Percentiles rank a stretch among this genome's conserved stretches.
Evolutionary conservation across 1,140 invertebrate genomes (phyloP).

Genomic region (Mamestra configurata): DNA sequence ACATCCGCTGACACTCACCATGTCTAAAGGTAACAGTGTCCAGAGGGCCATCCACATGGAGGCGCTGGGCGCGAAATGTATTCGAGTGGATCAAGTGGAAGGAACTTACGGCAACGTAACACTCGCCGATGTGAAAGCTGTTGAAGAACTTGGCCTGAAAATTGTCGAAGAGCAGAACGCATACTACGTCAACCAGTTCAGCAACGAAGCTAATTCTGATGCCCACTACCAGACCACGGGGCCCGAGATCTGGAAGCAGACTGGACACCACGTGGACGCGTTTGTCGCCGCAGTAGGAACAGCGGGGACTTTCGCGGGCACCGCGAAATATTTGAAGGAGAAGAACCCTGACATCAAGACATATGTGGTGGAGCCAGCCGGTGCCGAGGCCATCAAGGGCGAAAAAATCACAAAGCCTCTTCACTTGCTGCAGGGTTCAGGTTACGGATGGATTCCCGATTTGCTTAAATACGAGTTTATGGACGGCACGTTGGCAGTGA

Average conservation of each 20-base stretch:
- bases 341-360: conserved; percentile 72
- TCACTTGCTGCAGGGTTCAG: conserved; percentile 82
- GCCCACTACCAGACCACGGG: conserved; percentile 78
- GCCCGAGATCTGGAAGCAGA: too few relatives aligned
- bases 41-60: conserved; percentile 83
- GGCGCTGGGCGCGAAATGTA: conserved; percentile 79
- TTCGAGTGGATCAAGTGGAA: too few relatives aligned
- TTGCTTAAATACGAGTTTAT: conserved; percentile 75
- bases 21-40: conserved; percentile 79
- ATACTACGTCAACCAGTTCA: conserved; percentile 81
- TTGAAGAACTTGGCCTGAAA: conserved; percentile 71
- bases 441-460: conserved; percentile 80
- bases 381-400: too few relatives aligned
- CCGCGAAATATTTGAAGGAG: conserved; percentile 78
- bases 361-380: too few relatives aligned
- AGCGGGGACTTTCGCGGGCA: conserved; percentile 78
- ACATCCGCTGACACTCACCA: too few relatives aligned
- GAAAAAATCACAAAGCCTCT: too few relatives aligned
- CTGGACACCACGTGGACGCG: conserved; percentile 76
- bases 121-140: too few relatives aligned
- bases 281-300: conserved; percentile 81
- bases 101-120: too few relatives aligned
- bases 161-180: conserved; percentile 73
- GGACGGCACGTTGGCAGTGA: too few relatives aligned
- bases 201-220: conserved; percentile 70